Evolutionary conservation across 2,888 invertebrate genomes (phyloP), one percentile per base, ranked within the genome.

Genomic region (Cephonodes hylas): DNA sequence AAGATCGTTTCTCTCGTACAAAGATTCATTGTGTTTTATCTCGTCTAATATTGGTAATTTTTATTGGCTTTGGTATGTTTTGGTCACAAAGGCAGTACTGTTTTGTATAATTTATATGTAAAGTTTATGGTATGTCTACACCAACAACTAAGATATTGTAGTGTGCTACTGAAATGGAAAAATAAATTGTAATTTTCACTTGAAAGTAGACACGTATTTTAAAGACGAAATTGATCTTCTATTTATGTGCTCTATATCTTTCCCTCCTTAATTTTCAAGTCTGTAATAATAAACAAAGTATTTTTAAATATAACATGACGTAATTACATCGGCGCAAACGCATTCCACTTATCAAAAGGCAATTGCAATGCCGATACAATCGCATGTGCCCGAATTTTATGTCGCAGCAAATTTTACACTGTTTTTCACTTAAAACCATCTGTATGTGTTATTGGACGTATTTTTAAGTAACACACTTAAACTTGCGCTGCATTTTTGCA

Each of bases 271-370:
- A n/a, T n/a, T n/a, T n/a, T n/a, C n/a, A n/a, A n/a, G n/a, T n/a
- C n/a, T n/a, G n/a, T n/a, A n/a, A n/a, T n/a, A n/a, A n/a, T n/a
- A n/a, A 25, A 3, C n/a, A 46, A 27, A 27, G 31, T 15, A 27
- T 4, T 18, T 31, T n/a, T 1, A 53, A 53, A 18, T 31, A 10
- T 10, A 31, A 18, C 53, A 31, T 27, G 27, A 8, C 3, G 27
- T 15, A 53, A 27, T 27, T 38, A 38, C n/a, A 38, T 38, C n/a
- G 38, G 31, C 31, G 31, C 4, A 53, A 18, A 18, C 53, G 18
- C 27, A 53, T 53, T 53, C 27, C 27, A 18, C 27, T 27, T 48
- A 63, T 63, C 59, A 45, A 18, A 59, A 46, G 59, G 63, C 61
- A 63, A 53, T 58, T 59, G 58, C 62, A 58, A 53, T 44, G 27